These are phyloP conservation scores for Anarrhichthys ocellatus DNA, from an alignment of 2,113 vertebrate genomes.

Conservation along the genomic window DNA sequence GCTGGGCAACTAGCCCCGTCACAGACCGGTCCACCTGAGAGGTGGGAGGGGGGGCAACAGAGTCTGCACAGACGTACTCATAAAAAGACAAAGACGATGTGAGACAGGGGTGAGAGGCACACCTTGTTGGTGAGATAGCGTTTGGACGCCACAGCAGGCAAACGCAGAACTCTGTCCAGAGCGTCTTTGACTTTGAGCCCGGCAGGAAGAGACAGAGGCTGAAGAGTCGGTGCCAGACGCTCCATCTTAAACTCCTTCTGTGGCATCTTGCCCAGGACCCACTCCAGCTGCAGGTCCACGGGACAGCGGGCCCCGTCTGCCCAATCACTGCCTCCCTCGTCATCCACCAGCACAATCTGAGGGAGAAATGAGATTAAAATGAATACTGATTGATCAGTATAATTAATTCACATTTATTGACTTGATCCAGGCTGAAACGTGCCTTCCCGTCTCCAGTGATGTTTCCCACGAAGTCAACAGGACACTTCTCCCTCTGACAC, in stretches of 20 bases:
- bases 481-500: constrained; percentile 90
- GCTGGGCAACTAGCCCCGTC: constrained; percentile 93
- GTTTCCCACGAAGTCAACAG: constrained; percentile 89
- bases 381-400: not conserved
- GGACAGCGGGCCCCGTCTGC: constrained; percentile 67
- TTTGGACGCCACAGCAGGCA: constrained; percentile 93
- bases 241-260: constrained; percentile 90
- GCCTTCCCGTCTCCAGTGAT: constrained; percentile 89
- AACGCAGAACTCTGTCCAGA: constrained; percentile 86
- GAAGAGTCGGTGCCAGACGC: constrained; percentile 45
- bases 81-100: not conserved
- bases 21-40: constrained; percentile 94
- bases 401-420: not conserved
- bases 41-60: not conserved
- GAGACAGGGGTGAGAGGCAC: not conserved
- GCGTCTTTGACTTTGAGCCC: constrained; percentile 83
- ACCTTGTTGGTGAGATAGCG: constrained; percentile 97
- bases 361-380: not conserved
- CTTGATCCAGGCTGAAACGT: constrained; percentile 29
- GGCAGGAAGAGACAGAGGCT: constrained; percentile 83
- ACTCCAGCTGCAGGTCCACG: constrained; percentile 91
- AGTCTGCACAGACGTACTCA: not conserved
- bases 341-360: constrained; percentile 87
- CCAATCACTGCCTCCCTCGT: constrained; percentile 40
- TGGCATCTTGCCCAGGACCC: constrained; percentile 95